phyloP scores from a whole-genome alignment of 2,888 invertebrate genomes.

The Pocota personata region DNA sequence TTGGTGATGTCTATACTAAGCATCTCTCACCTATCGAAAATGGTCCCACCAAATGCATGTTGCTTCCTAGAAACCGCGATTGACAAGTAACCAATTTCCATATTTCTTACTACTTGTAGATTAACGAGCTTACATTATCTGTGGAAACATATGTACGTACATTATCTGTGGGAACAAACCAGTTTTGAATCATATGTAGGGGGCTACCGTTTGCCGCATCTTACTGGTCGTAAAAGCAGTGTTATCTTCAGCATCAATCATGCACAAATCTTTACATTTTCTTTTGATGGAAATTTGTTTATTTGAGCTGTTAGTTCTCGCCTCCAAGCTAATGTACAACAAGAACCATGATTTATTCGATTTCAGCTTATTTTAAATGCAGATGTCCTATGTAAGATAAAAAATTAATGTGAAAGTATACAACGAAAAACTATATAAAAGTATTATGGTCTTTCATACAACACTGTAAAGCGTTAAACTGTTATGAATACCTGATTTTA shows the following conservation, averaged over 20 bases:
- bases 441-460: not conserved
- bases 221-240: not conserved
- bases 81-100: not conserved
- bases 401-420: not conserved
- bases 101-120: not conserved
- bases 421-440: not conserved
- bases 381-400: not conserved
- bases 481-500: not conserved
- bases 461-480: not conserved
- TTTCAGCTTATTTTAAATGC: not conserved
- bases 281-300: not conserved
- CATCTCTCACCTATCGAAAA: not conserved
- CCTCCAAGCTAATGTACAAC: not conserved
- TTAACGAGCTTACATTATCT: not conserved
- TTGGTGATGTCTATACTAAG: no score
- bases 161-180: not conserved
- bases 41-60: not conserved
- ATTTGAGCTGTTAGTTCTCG: not conserved
- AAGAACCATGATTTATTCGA: not conserved
- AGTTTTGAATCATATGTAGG: not conserved
- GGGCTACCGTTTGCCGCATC: not conserved
- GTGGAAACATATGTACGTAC: no score
- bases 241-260: not conserved
- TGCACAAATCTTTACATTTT: conserved; percentile 2
- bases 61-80: not conserved